Base-by-base conservation (phyloP, 2,797 vertebrate species). In the Streptopelia turtur region DNA sequence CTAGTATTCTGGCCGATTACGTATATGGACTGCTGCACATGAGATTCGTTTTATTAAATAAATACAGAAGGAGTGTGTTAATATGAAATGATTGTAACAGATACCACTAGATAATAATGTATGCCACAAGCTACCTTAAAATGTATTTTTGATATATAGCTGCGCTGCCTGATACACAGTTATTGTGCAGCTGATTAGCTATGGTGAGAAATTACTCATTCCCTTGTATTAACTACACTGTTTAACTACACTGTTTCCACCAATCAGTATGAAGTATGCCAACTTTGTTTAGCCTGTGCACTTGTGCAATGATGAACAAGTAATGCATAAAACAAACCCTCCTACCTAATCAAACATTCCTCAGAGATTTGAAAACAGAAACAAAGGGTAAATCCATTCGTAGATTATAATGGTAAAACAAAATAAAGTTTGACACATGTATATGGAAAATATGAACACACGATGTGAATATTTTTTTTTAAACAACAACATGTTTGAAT, bases 251-350 rank as follows among this genome's bases (percentile, higher is more conserved):
- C 43, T 85, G 80, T 95, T 96, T 95, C 91, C 74, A 93, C 94
- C 90, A 93, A 96, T 94, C 93, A 76, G 49, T 47, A 94, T 86
- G 92, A 96, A 94, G 96, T 96, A 97, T 95, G 96, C 88, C 94
- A 91, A 81, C 94, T 96, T 95, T 82, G 96, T 97, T 97, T 97
- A 97, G 86, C 92, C 80, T 85, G 80, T 74, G 81, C 75, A 87
- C 95, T 97, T 97, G 93, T 95, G 77, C 95, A 95, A 80, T 96
- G 94, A 97, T 95, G 96, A 97, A 92, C 95, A 95, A 97, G 95
- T 94, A 95, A 96, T 95, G 96, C 94, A 95, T 92, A 95, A 95
- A 97, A 93, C 91, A 96, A 94, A 94, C 79, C 70, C 92, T 97
- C 89, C 49, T 93, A 92, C 93, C 96, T 96, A 80, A 76, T 94